These are phyloP conservation scores for Nasonovia ribisnigri DNA, from an alignment of 2,888 invertebrate species.

Conservation along the genomic window DNA sequence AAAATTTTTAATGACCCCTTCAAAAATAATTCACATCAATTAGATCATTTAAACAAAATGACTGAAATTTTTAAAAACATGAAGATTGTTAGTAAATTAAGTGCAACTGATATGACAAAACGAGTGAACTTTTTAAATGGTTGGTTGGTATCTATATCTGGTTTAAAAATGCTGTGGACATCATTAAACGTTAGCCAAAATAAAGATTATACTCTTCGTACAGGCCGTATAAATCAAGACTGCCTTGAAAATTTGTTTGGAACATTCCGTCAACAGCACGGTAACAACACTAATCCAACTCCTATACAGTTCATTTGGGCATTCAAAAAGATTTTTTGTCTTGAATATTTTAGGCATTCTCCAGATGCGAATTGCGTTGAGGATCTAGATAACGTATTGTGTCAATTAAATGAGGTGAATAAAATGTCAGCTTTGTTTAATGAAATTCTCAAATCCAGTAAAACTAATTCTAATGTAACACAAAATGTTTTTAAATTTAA, in stretches of 20 bases:
- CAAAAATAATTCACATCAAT: neutral
- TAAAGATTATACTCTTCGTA: neutral
- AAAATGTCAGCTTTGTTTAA: no score
- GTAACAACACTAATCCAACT: neutral
- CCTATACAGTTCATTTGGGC: no score
- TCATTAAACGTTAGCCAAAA: neutral
- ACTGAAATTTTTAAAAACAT: constrained; percentile 10
- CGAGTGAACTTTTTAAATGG: constrained; percentile 6
- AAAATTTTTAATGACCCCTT: neutral
- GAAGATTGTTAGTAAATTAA: neutral
- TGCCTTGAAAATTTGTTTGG: neutral
- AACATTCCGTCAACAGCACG: neutral
- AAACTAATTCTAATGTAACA: neutral
- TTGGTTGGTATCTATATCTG: neutral
- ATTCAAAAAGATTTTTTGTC: no score
- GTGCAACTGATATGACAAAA: neutral
- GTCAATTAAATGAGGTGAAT: no score
- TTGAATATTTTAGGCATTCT: neutral
- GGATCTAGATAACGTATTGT: neutral
- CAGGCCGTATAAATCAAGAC: neutral
- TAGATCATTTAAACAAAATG: constrained; percentile 17
- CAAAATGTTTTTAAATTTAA: neutral
- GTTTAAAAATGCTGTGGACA: neutral
- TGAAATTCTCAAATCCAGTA: no score
- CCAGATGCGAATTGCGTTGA: neutral